phyloP scores from a whole-genome alignment of 2,888 invertebrate species.

The Euplexia lucipara region DNA sequence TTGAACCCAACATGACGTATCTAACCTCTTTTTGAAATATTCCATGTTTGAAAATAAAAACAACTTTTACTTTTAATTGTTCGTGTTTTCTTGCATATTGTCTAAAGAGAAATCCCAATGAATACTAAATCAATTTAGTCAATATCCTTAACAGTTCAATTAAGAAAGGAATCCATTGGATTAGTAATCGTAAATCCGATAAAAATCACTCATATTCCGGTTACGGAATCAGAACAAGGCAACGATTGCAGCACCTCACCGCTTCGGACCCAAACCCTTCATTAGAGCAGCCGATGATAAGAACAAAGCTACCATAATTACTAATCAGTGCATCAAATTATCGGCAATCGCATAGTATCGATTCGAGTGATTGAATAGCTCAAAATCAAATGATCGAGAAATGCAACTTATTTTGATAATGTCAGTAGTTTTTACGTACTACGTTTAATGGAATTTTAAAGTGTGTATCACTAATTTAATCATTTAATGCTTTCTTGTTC shows the following conservation, averaged over 20 bases:
- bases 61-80: no score
- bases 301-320: constrained; percentile 77
- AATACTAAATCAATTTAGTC: no score
- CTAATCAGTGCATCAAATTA: constrained; percentile 72
- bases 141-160: neutral
- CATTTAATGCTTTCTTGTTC: no score
- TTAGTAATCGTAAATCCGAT: constrained; percentile 71
- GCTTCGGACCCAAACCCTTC: constrained; percentile 70
- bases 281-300: constrained; percentile 79
- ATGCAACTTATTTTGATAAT: neutral
- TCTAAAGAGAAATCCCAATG: no score
- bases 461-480: neutral
- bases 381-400: constrained; percentile 24
- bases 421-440: neutral
- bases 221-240: constrained; percentile 78
- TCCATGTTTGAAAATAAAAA: no score
- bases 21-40: no score
- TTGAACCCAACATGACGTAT: no score
- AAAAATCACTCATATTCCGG: constrained; percentile 75
- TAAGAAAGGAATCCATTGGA: constrained; percentile 24
- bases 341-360: constrained; percentile 40
- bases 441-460: neutral
- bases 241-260: constrained; percentile 69
- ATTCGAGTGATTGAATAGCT: constrained; percentile 54
- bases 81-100: no score